Conservation (phyloP, 1,140 invertebrate genomes). For the Brachionus angularis region DNA sequence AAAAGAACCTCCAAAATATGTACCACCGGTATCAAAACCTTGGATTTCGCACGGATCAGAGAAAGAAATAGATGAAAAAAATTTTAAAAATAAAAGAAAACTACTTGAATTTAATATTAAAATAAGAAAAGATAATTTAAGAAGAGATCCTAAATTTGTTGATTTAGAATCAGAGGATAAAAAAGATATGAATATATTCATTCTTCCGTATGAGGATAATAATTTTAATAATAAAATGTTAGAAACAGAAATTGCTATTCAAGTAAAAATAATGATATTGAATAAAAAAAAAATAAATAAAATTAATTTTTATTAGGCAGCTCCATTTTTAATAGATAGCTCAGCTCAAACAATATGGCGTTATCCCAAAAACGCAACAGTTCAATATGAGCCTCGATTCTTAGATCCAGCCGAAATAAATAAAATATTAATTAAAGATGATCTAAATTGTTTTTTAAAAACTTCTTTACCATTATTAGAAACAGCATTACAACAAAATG, state of each 20-base stretch:
- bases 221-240: constrained; percentile 52
- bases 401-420: constrained; percentile 51
- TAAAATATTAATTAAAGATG: constrained; percentile 47
- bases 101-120: constrained; percentile 42
- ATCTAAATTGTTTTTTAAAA: constrained; percentile 49
- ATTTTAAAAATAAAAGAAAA: constrained; percentile 49
- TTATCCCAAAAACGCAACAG: constrained; percentile 53
- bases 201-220: constrained; percentile 51
- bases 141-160: constrained; percentile 5
- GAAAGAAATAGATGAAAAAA: constrained; percentile 54
- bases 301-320: constrained; percentile 49
- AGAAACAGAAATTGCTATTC: constrained; percentile 53
- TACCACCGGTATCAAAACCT: constrained; percentile 54
- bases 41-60: constrained; percentile 57
- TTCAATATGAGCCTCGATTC: constrained; percentile 54
- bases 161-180: constrained; percentile 18
- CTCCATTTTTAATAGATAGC: constrained; percentile 48
- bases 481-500: constrained; percentile 57
- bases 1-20: constrained; percentile 52
- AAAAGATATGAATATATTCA: constrained; percentile 18
- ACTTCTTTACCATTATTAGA: constrained; percentile 51
- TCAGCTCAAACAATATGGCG: constrained; percentile 56
- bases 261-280: constrained; percentile 48
- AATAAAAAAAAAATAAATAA: background rate
- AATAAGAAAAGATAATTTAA: background rate